Evolutionary conservation across 1,140 invertebrate species (phyloP), one percentile per base, ranked within the genome.

Genomic region (Notospermus geniculatus): DNA sequence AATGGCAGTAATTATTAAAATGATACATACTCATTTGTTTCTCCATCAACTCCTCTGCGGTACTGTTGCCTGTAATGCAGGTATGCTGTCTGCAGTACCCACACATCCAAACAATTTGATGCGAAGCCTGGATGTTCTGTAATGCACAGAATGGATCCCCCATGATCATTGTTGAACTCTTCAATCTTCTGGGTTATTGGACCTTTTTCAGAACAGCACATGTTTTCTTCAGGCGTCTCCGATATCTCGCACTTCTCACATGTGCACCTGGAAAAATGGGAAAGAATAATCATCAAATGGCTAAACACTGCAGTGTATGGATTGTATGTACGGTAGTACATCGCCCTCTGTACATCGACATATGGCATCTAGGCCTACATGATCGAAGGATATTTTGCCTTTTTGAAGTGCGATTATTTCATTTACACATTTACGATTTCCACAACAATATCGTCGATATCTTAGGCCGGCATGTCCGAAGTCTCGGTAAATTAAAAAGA

Each of bases 21-120:
- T 50, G n/a, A 4, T 23, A 50, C 46, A 22, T 43, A 17, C 25
- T 50, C 36, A 23, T n/a, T 36, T 57, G 45, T 27, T 41, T 25
- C 52, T 13, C 30, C 32, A 11, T 28, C 46, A 19, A 30, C 39
- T 62, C 27, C 17, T n/a, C 22, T 22, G 13, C 57, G 39, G 46
- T 64, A 64, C 41, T 64, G 57, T 39, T 60, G 57, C 23, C 57
- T 54, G 32, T 64, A 60, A 15, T 55, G 50, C 2, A 29, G 36
- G 29, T 59, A 64, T 22, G 57, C 57, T 19, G 57, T 64, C 29
- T 60, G 46, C 41, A 64, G 36, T 13, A 60, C 57, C 50, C 25
- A 60, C 17, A 46, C 4, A 32, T 64, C 54, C 41, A 64, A 36
- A 27, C 57, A 64, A 13, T 36, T 54, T n/a, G 55, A 43, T 7